Percentiles rank a stretch among this genome's conserved stretches.
These are phyloP conservation scores for Danionella dracula DNA, from an alignment of 2,797 vertebrate genomes.

Conservation along the genomic window DNA sequence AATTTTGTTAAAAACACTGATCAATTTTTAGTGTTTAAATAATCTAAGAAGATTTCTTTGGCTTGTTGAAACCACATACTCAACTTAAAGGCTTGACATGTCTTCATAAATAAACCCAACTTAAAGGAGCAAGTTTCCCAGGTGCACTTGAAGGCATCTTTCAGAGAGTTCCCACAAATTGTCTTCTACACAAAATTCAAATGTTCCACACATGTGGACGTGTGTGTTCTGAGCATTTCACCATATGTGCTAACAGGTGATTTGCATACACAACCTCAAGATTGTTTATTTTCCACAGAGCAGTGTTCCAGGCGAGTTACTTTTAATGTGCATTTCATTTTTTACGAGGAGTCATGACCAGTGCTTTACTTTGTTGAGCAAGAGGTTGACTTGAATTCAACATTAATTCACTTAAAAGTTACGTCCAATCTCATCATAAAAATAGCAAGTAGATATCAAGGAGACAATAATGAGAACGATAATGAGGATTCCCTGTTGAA, in stretches of 20 bases:
- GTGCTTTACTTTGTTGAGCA: not conserved
- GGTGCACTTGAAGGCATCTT: not conserved
- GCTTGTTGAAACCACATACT: not conserved
- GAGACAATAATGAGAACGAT: not conserved
- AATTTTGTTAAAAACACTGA: too few species aligned
- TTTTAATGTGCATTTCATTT: not conserved
- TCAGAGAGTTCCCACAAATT: conserved; percentile 6
- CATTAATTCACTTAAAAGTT: too few species aligned
- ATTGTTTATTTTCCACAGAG: not conserved
- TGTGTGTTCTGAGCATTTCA: conserved; percentile 2
- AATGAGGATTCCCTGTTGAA: not conserved
- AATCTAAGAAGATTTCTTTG: not conserved
- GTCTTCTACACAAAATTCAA: not conserved
- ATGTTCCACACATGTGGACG: not conserved
- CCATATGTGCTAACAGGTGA: conserved; percentile 20
- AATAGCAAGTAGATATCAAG: too few species aligned
- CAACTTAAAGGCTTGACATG: not conserved
- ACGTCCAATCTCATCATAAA: too few species aligned
- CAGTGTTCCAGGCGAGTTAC: not conserved
- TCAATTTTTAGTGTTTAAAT: too few species aligned
- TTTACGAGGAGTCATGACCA: not conserved
- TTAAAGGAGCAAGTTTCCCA: not conserved
- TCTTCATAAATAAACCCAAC: not conserved
- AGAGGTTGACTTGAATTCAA: not conserved
- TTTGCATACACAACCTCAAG: conserved; percentile 6